Evolutionary conservation across 2,888 invertebrate genomes (phyloP).

Genomic region (Theretra japonica): DNA sequence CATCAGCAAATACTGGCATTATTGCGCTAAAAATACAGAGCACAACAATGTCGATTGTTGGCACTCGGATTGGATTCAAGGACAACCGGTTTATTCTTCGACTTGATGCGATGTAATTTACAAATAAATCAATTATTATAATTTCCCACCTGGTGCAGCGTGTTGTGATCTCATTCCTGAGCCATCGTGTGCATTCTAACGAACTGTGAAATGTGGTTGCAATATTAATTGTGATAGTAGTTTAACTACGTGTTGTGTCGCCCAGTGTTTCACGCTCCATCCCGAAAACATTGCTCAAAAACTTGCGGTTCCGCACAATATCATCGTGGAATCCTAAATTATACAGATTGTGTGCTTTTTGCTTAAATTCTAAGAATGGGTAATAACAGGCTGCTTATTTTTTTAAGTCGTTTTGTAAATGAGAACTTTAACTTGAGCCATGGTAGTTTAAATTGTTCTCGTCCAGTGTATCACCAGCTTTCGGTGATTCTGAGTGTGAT

Average conservation of each 20-base stretch:
- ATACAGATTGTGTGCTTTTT: constrained; percentile 54
- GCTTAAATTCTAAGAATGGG: constrained; percentile 37
- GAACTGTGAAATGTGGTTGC: constrained; percentile 9
- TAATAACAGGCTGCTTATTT: constrained; percentile 36
- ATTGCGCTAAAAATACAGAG: not conserved
- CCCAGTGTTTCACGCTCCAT: constrained; percentile 53
- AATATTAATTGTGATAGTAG: constrained; percentile 26
- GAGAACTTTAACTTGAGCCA: constrained; percentile 9
- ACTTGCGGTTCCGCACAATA: constrained; percentile 35
- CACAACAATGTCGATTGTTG: not conserved
- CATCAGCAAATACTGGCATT: not conserved
- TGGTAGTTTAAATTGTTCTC: constrained; percentile 10
- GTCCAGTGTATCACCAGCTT: constrained; percentile 1
- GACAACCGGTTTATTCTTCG: not conserved
- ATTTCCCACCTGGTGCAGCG: not conserved
- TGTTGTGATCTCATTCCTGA: constrained; percentile 10
- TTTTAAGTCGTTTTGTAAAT: constrained; percentile 12
- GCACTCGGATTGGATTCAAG: not conserved
- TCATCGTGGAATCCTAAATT: constrained; percentile 36
- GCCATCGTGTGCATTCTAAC: not conserved
- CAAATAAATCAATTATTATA: not conserved
- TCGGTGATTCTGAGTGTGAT: constrained; percentile 16
- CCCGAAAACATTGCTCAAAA: constrained; percentile 51
- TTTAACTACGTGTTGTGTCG: constrained; percentile 29
- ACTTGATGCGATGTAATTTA: not conserved